Evolutionary conservation across 2,888 invertebrate genomes (phyloP), one percentile per base, ranked within the genome.

Genomic region (Pyrochroa serraticornis): DNA sequence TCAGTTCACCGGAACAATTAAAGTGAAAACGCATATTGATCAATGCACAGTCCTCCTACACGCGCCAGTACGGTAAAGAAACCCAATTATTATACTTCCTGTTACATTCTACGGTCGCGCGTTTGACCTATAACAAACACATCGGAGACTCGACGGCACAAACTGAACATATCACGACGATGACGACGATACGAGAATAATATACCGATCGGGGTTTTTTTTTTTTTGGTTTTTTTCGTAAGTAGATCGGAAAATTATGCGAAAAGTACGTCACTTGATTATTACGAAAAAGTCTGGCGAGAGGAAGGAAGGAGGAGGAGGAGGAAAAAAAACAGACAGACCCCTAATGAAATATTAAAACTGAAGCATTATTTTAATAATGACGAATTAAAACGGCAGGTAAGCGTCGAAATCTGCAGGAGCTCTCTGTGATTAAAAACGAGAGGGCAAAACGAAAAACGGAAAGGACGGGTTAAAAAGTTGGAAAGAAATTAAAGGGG

Each of bases 301-400:
- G n/a, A n/a, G n/a, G n/a, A n/a, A n/a, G n/a, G n/a, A n/a, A n/a
- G n/a, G 22, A 5, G 22, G 5, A 22, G 5, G 22, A 22, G 2
- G 22, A 22, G 22, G 22, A 22, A 22, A 22, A 22, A 22, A 22
- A 22, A 6, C 10, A 35, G n/a, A 6, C 35, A 6, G 35, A 10
- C n/a, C 33, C 43, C 65, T 76, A 78, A 79, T 79, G 78, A 77
- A 79, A 79, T 79, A 79, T 79, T 79, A 79, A 79, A 79, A 79
- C 77, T 78, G 75, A 76, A 77, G 77, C 73, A 77, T 79, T 77
- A 78, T 77, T 78, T 78, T 77, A 78, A 79, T 79, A 79, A 79
- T 79, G 79, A 79, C 79, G 78, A 79, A 79, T 79, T 79, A 79
- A 79, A 77, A 72, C 76, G 73, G 67, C 73, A 75, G 77, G 75